Evolutionary conservation across 2,113 vertebrate species (phyloP).

Genomic region (Petroica traversi): DNA sequence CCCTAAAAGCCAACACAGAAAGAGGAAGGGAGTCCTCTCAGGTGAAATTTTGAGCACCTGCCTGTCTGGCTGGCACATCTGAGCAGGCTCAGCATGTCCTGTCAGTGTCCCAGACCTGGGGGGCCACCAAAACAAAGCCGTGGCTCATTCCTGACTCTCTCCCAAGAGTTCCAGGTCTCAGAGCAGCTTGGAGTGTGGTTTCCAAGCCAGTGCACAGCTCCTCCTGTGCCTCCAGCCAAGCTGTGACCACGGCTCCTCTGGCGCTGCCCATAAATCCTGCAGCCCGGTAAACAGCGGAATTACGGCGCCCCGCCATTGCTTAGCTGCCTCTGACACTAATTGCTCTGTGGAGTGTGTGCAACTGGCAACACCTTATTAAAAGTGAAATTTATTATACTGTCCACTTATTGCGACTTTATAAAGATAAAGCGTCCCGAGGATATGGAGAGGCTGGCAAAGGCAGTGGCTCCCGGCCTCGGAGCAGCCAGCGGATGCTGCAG

Average conservation of each 20-base stretch:
- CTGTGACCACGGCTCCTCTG: neutral
- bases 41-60: fast-evolving
- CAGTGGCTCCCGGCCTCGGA: neutral
- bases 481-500: neutral
- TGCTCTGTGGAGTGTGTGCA: conserved; percentile 68
- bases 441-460: conserved; percentile 29
- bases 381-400: conserved; percentile 79
- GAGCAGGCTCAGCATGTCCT: neutral
- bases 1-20: neutral
- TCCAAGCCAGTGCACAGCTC: neutral
- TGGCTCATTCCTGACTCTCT: neutral
- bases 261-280: conserved; percentile 64
- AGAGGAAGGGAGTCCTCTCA: neutral
- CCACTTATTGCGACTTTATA: conserved; percentile 75
- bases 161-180: neutral
- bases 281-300: conserved; percentile 55
- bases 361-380: conserved; percentile 82
- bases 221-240: neutral
- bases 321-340: conserved; percentile 76
- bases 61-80: fast-evolving
- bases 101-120: fast-evolving
- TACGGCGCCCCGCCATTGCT: conserved; percentile 52
- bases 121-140: fast-evolving
- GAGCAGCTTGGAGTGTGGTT: neutral
- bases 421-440: conserved; percentile 71